Base-by-base conservation (phyloP, 2,113 vertebrate species). In the Stigmatopora argus region DNA sequence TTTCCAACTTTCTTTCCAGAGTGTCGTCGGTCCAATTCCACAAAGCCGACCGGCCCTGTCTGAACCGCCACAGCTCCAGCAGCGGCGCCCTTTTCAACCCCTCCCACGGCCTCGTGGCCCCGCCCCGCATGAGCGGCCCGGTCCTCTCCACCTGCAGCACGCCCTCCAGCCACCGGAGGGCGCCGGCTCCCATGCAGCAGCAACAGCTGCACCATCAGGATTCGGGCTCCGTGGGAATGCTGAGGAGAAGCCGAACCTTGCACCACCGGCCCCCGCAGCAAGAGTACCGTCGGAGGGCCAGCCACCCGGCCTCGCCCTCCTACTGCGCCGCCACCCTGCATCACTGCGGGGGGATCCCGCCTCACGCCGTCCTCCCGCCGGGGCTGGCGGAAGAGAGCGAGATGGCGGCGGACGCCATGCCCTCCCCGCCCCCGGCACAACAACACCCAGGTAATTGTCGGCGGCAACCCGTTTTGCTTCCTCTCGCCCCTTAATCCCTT, bases 41-140 rank as follows among this genome's bases (percentile, higher is more conserved):
- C 5, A 91, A 91, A 76, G 78, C 78, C 0, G 90, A 91, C 44
- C 85, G 83, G 0, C 90, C 90, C 0, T 86, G 86, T 71, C 71
- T 89, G 57, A 91, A 90, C 79, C 77, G 86, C 3, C 89, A 90
- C 78, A 91, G 90, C 75, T 90, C 89, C 45, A 90, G 89, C 70
- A 90, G 87, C 1, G 86, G 89, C 13, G 83, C 91, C 17, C 83
- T 90, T 58, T 90, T 89, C 66, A 87, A 82, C 72, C 85, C 85
- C 21, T 79, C 84, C 52, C 77, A 86, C 1, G 18, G 69, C 34
- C 83, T 84, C 7, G n/a, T 81, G 3, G 59, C 69, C 26, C 63
- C 78, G 15, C 69, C 86, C 35, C 73, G 82, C 10, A 77, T 86
- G 66, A 65, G 44, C 3, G 84, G 74, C 5, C 86, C 84, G 0